Conservation (phyloP, 2,888 invertebrate genomes). For the Acrobasis consociella region DNA sequence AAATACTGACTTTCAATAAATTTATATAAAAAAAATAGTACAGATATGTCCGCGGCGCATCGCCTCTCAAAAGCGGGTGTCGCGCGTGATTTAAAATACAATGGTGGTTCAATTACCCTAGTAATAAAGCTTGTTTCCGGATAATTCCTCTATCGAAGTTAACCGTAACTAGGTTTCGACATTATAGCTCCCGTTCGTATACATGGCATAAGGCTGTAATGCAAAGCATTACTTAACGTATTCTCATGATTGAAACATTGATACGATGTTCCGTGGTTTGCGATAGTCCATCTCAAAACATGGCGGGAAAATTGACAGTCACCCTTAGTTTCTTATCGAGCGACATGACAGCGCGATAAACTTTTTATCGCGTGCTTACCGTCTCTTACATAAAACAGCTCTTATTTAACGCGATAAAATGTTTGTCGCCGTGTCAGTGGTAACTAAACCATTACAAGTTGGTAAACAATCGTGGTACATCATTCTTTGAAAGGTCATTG, state of each 20-base stretch:
- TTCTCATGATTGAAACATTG: slow-evolving; percentile 46
- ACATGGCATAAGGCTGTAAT: slow-evolving; percentile 87
- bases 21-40: slow-evolving; percentile 4
- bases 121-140: slow-evolving; percentile 75
- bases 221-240: slow-evolving; percentile 71
- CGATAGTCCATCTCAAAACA: neutral
- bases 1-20: neutral
- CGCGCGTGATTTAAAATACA: slow-evolving; percentile 44
- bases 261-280: slow-evolving; percentile 31
- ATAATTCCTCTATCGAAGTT: slow-evolving; percentile 60
- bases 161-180: slow-evolving; percentile 67
- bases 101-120: slow-evolving; percentile 64
- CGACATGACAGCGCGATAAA: neutral
- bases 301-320: neutral
- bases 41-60: slow-evolving; percentile 20
- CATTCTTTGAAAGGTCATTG: neutral
- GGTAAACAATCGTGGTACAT: no score
- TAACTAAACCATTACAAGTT: no score
- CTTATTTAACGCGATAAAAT: no score
- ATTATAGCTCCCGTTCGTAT: slow-evolving; percentile 83
- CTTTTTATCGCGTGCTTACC: neutral
- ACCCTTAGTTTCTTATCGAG: neutral
- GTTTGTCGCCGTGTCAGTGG: no score
- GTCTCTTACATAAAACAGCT: neutral
- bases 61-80: slow-evolving; percentile 23